Conservation (phyloP, 2,113 vertebrate genomes). For the Plectropomus leopardus region DNA sequence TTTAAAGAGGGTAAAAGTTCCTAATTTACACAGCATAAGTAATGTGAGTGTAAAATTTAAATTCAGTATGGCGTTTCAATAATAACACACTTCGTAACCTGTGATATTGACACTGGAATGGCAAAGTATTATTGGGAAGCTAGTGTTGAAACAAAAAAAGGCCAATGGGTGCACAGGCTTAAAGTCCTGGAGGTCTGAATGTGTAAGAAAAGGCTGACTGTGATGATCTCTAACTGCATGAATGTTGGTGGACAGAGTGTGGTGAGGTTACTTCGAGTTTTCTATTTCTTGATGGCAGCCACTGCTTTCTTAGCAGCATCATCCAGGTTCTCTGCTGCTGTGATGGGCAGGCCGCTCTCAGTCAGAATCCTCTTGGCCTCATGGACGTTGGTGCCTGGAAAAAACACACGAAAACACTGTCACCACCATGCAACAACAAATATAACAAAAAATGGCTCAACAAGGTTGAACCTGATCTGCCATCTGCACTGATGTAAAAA, state of each 20-base stretch:
- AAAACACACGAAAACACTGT: not conserved
- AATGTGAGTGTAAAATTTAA: not conserved
- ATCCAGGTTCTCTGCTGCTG: conserved; percentile 90
- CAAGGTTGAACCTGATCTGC: conserved; percentile 35
- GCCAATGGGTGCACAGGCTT: not conserved
- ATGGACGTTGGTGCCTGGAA: conserved; percentile 93
- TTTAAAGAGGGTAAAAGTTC: not conserved
- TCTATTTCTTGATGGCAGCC: conserved; percentile 90
- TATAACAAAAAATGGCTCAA: not conserved
- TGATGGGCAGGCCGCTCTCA: conserved; percentile 95
- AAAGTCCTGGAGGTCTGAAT: conserved; percentile 14
- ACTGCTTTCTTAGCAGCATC: conserved; percentile 96
- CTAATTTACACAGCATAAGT: not conserved
- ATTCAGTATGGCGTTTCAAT: not conserved
- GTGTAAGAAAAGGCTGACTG: conserved; percentile 35
- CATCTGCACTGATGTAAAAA: conserved; percentile 56
- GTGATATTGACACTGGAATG: not conserved
- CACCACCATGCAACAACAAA: not conserved
- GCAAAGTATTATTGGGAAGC: not conserved
- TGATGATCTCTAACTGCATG: conserved; percentile 13
- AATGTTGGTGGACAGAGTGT: not conserved
- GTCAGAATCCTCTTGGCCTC: conserved; percentile 94
- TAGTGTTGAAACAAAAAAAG: not conserved
- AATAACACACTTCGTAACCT: not conserved
- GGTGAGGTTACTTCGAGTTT: not conserved